Evolutionary conservation across 2,888 invertebrate genomes (phyloP), one percentile per base, ranked within the genome.

Genomic region (Limenitis camilla): DNA sequence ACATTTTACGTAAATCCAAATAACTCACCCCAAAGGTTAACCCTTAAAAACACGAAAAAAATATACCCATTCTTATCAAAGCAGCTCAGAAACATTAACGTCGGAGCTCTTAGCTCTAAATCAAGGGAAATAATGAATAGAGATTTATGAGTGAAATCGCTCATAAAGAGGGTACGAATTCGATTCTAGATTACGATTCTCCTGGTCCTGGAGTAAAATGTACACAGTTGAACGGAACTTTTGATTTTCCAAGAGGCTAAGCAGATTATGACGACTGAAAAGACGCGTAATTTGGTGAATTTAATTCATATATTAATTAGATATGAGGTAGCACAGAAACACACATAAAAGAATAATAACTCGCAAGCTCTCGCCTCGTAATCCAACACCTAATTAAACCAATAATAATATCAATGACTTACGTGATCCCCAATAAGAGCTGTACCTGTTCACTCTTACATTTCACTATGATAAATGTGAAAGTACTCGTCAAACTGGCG

Each of bases 91-190:
- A 45, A 43, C 27, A 32, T 48, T 49, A 47, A 51, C 28, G 40
- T 44, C 51, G 19, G 30, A 45, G 47, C 55, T 53, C 56, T 54
- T 40, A 33, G 31, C 40, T 55, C 53, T 56, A 58, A 63, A 56
- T 64, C 61, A 63, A 59, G 42, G 56, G 53, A 56, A 61, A 50
- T 57, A 59, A 60, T 61, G 60, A 59, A 58, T 54, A 49, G 56
- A 55, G 46, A 56, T 60, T 56, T 58, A 59, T 55, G 52, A 51
- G 49, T 52, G 55, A 62, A 64, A 62, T 65, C 59, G 42, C 45
- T 58, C 59, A 59, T 56, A 49, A 52, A 52, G 47, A 52, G 51
- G 36, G 50, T 30, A 46, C 50, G 51, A 59, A 54, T 61, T 51
- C 52, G 51, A 56, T 56, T 55, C 46, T 41, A 55, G 40, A 59